These are phyloP conservation scores for Ptilonorhynchus violaceus DNA, from an alignment of 2,113 vertebrate species.

Conservation along the genomic window DNA sequence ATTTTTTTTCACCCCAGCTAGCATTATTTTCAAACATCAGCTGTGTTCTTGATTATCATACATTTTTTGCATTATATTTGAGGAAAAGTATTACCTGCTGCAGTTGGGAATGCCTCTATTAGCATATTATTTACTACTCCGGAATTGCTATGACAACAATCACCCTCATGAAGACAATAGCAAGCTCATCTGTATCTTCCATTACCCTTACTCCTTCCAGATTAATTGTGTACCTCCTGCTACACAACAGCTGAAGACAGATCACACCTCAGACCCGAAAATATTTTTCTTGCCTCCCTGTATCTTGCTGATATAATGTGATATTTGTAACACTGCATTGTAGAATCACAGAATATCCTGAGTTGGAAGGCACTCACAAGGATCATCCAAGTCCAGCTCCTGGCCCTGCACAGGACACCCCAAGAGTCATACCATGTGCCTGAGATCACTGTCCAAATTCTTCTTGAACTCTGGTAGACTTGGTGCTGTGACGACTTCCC, in stretches of 20 bases:
- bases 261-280: not conserved
- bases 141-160: not conserved
- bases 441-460: not conserved
- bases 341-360: not conserved
- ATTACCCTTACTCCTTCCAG: not conserved
- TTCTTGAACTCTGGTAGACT: not conserved
- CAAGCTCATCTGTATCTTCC: not conserved
- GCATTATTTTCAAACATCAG: not conserved
- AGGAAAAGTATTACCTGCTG: not conserved
- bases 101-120: not conserved
- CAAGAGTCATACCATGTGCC: not conserved
- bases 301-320: not conserved
- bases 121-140: not conserved
- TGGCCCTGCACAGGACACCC: not conserved
- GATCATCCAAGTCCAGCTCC: not conserved
- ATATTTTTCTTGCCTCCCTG: not conserved
- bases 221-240: not conserved
- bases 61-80: not conserved
- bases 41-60: not conserved
- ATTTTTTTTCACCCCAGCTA: not conserved
- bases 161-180: not conserved
- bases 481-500: not conserved
- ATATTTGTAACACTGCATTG: not conserved
- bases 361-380: not conserved
- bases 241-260: not conserved